Evolutionary conservation across 2,797 vertebrate species (phyloP).

Genomic region (Hyperoplus immaculatus): DNA sequence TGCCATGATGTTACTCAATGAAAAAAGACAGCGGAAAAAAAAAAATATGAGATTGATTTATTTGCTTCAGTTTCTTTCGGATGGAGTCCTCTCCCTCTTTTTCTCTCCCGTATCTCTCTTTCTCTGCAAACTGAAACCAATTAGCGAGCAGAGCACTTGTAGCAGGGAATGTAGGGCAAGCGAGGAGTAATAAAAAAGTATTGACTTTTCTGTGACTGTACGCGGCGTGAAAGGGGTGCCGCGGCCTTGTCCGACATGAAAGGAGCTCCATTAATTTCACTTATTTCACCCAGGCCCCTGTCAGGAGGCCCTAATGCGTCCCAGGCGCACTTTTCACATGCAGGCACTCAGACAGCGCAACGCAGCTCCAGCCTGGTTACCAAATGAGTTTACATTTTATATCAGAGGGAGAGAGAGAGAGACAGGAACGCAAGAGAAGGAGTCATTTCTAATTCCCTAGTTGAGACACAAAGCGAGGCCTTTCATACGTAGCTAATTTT

Average conservation of each 20-base stretch:
- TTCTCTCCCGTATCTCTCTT: slow-evolving; percentile 78
- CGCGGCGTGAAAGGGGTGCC: slow-evolving; percentile 91
- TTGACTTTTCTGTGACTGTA: slow-evolving; percentile 95
- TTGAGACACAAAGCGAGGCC: slow-evolving; percentile 77
- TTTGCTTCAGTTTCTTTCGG: slow-evolving; percentile 90
- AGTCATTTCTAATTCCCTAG: slow-evolving; percentile 85
- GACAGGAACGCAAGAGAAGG: slow-evolving; percentile 57
- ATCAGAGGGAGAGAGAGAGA: slow-evolving; percentile 73
- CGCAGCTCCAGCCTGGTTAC: slow-evolving; percentile 76
- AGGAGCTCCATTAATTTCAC: slow-evolving; percentile 95
- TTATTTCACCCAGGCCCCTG: slow-evolving; percentile 93
- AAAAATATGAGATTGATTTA: slow-evolving; percentile 91
- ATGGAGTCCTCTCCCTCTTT: slow-evolving; percentile 87
- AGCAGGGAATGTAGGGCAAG: slow-evolving; percentile 93
- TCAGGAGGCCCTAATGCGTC: slow-evolving; percentile 92
- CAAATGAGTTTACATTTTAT: slow-evolving; percentile 90
- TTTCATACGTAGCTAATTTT: slow-evolving; percentile 80
- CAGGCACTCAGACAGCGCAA: slow-evolving; percentile 87
- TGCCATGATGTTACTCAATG: slow-evolving; percentile 86
- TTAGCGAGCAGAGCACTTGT: slow-evolving; percentile 92
- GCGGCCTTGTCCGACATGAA: slow-evolving; percentile 93
- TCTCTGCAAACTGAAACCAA: slow-evolving; percentile 91
- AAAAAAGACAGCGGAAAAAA: slow-evolving; percentile 80
- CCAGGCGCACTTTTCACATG: slow-evolving; percentile 89
- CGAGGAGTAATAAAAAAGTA: slow-evolving; percentile 95